Evolutionary conservation across 1,140 invertebrate genomes (phyloP).

Genomic region (Zelostemma sp.): DNA sequence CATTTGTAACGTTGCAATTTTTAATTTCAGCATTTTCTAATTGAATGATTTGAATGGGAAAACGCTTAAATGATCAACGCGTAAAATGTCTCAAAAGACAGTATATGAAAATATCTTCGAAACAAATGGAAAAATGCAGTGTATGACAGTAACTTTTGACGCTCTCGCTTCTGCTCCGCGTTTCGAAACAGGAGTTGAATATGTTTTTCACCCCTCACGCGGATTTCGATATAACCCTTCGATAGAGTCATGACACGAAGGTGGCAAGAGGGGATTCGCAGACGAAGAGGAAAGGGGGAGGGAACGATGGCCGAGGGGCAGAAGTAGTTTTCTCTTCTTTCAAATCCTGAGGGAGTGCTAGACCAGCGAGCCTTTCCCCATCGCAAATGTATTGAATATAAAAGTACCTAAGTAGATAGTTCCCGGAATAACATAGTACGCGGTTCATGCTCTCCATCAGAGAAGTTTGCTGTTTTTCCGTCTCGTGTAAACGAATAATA

Average conservation of each 20-base stretch:
- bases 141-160: not conserved
- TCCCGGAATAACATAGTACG: conserved; percentile 58
- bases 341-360: conserved; percentile 62
- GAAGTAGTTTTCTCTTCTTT: conserved; percentile 46
- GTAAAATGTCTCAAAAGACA: no score
- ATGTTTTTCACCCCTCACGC: conserved; percentile 44
- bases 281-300: conserved; percentile 9
- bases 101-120: no score
- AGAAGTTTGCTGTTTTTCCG: conserved; percentile 23
- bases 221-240: conserved; percentile 57
- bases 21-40: no score
- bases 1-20: no score
- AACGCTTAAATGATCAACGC: no score
- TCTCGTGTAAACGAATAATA: conserved; percentile 62
- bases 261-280: not conserved
- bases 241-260: conserved; percentile 37
- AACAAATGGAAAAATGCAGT: not conserved
- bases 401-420: conserved; percentile 67
- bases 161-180: conserved; percentile 3
- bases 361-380: conserved; percentile 44
- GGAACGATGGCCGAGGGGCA: conserved; percentile 16
- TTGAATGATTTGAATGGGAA: no score
- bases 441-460: conserved; percentile 17
- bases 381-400: conserved; percentile 68
- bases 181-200: conserved; percentile 59